Evolutionary conservation across 2,797 vertebrate genomes (phyloP).

Genomic region (Tangara arthus): DNA sequence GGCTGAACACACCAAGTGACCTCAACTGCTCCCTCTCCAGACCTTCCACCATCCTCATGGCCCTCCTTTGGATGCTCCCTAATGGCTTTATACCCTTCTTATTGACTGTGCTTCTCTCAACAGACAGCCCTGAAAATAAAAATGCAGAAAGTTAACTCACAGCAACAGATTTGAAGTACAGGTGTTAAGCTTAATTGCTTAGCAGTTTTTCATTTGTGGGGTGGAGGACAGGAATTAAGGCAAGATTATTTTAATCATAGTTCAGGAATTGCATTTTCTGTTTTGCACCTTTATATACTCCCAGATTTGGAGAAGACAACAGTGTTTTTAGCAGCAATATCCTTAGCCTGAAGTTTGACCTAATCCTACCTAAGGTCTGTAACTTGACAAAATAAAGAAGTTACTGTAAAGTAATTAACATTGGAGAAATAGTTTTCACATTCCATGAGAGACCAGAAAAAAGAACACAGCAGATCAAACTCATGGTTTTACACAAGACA

Average conservation of each 20-base stretch:
- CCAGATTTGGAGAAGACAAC: background rate
- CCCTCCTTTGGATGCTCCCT: background rate
- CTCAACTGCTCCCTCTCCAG: background rate
- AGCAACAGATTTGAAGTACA: background rate
- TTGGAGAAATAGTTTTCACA: background rate
- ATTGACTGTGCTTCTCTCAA: background rate
- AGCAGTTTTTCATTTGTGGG: background rate
- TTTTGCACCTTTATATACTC: background rate
- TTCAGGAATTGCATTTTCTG: background rate
- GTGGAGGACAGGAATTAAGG: background rate
- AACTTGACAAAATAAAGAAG: background rate
- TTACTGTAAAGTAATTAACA: background rate
- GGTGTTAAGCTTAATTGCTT: background rate
- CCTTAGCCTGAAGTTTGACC: background rate
- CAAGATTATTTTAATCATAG: background rate
- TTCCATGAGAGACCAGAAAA: background rate
- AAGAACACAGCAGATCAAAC: background rate
- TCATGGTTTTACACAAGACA: background rate
- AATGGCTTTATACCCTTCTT: background rate
- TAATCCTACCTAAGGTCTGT: background rate
- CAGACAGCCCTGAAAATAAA: background rate
- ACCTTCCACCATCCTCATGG: background rate
- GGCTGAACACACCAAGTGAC: background rate
- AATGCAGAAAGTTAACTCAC: background rate
- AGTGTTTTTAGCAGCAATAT: background rate